phyloP scores from a whole-genome alignment of 1,140 invertebrate genomes.

The Triops cancriformis region DNA sequence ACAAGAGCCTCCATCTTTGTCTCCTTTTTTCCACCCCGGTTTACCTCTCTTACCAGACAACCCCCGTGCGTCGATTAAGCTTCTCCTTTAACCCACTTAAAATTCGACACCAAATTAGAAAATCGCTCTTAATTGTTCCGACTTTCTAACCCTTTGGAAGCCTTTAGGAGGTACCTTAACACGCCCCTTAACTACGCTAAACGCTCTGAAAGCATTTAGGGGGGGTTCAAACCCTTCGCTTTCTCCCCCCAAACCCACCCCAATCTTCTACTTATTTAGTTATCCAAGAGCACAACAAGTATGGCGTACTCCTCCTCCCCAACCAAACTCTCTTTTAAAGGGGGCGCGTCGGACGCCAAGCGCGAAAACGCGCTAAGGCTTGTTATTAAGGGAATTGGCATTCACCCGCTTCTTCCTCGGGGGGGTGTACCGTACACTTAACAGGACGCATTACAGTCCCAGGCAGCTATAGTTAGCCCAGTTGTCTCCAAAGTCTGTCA shows the following conservation, averaged over 20 bases:
- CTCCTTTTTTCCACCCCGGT: not conserved
- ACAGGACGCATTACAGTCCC: no score
- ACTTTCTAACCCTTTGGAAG: not conserved
- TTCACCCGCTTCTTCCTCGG: not conserved
- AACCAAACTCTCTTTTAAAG: no score
- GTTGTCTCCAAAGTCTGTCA: constrained; percentile 1
- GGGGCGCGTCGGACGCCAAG: not conserved
- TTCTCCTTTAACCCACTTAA: not conserved
- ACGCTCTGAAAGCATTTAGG: not conserved
- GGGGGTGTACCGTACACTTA: no score
- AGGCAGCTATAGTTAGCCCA: not conserved
- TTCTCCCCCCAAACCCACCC: not conserved
- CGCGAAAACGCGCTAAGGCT: not conserved
- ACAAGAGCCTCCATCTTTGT: not conserved
- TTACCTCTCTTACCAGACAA: not conserved
- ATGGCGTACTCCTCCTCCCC: not conserved
- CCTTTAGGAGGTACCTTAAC: not conserved
- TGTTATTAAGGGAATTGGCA: not conserved
- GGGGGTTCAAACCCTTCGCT: no score
- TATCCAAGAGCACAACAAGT: not conserved
- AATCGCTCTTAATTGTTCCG: not conserved
- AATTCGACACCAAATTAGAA: not conserved
- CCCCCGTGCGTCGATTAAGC: not conserved
- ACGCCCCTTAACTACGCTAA: not conserved
- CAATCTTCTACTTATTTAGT: not conserved